Evolutionary conservation across 2,888 invertebrate species (phyloP), one percentile per base, ranked within the genome.

Genomic region (Ophion ventricosus): DNA sequence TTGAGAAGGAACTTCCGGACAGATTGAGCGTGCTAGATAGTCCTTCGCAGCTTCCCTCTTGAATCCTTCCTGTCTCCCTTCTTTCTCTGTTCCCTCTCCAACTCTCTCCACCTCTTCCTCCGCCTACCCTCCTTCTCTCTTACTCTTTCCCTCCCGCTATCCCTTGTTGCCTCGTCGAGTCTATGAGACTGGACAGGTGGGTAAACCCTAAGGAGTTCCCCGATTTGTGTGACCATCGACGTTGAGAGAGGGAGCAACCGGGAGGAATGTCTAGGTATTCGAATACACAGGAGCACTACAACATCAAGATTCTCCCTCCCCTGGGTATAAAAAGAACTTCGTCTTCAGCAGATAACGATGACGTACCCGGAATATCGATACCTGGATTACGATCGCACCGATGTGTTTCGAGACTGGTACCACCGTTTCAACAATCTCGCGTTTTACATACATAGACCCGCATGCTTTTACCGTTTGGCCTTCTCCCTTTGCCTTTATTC

Each of bases 1-100:
- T 78, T 57, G 73, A 75, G 82, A 70, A 77, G 76, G 63, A 83
- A 84, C 87, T 87, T 87, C 84, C 87, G 80, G 76, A 72, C 84
- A 86, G 85, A 87, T 85, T 84, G 87, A 87, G 82, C 85, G 84
- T 78, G 85, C 76, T 80, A 82, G 85, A 85, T 87, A 87, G 80
- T 67, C 83, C 77, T 67, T 80, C 29, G 57, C 57, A 80, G 78
- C 70, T 72, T 83, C 70, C 69, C 64, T 78, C 82, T 77, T 57
- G 61, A 78, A 73, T 73, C 67, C 61, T 43, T 43, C 63, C 70
- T 78, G 67, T 56, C 35, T 61, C 25, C 17, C 2, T 11, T 35
- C 67, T 56, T 67, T 74, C 67, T 49, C 26, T 35, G 25, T 25
- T n/a, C 26, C 8, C 56, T 57, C 14, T 43, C 0, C 8, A 3